A percentile compares a stretch with the other conserved stretches of the same genome.
These are phyloP conservation scores for Parauchenoglanis punctatus DNA, from an alignment of 2,797 vertebrate species.

Conservation along the genomic window DNA sequence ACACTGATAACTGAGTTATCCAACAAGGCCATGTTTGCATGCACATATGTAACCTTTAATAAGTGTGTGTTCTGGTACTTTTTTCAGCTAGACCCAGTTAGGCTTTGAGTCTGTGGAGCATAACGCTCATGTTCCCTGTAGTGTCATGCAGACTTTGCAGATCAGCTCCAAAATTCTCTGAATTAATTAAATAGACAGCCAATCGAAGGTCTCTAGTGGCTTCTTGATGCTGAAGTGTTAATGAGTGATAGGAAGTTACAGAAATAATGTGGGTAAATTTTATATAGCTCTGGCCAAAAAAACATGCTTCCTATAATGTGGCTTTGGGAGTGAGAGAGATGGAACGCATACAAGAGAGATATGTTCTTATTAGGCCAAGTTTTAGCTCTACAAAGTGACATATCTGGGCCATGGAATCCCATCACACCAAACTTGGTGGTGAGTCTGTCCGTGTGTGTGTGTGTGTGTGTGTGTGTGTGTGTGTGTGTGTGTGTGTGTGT, in stretches of 20 bases:
- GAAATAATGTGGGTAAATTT: not conserved
- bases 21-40: conserved; percentile 3
- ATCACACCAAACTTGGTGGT: conserved; percentile 2
- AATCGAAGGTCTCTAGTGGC: conserved; percentile 11
- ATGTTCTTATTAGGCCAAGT: conserved; percentile 11
- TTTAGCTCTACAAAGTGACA: conserved; percentile 23
- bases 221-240: conserved; percentile 5
- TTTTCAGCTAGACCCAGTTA: conserved; percentile 33
- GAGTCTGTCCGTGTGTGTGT: not conserved
- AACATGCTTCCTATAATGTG: conserved; percentile 2
- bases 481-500: not conserved
- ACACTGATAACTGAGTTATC: not conserved
- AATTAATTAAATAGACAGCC: conserved; percentile 27
- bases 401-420: conserved; percentile 40
- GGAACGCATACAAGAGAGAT: not conserved
- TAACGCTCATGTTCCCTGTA: conserved; percentile 21
- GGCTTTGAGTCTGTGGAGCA: not conserved
- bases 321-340: not conserved
- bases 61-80: conserved; percentile 7
- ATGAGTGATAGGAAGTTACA: not conserved
- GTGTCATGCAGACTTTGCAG: conserved; percentile 1
- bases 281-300: conserved; percentile 15
- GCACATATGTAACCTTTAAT: conserved; percentile 22
- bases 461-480: not conserved
- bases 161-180: conserved; percentile 1